These are phyloP conservation scores for Labeo rohita DNA, from an alignment of 2,113 vertebrate genomes.

Conservation along the genomic window DNA sequence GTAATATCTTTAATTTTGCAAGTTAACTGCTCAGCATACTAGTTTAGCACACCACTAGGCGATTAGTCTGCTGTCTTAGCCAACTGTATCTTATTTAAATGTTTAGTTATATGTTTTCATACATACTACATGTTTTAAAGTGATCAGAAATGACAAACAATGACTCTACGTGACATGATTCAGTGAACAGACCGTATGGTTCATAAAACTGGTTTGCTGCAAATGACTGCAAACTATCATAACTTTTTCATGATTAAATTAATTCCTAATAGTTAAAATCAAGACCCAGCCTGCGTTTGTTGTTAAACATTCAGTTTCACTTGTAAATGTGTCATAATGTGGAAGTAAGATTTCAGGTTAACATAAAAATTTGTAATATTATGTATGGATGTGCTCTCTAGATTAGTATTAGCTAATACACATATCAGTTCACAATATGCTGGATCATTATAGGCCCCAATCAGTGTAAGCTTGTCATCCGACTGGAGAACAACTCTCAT, in stretches of 20 bases:
- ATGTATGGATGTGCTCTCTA: neutral
- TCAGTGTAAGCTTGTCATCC: neutral
- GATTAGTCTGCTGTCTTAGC: neutral
- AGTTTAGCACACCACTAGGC: neutral
- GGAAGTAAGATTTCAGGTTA: neutral
- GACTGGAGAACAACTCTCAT: constrained; percentile 5
- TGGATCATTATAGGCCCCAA: neutral
- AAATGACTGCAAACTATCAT: neutral
- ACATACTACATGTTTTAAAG: no score
- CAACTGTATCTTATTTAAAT: neutral
- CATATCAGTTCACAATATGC: neutral
- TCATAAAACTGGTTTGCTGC: neutral
- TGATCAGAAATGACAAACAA: no score
- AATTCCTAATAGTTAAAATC: neutral
- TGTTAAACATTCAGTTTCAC: neutral
- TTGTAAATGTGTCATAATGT: neutral
- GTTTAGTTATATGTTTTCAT: neutral
- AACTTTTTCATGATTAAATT: no score
- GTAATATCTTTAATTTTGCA: neutral
- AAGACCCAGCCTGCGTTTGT: neutral
- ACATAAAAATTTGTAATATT: no score
- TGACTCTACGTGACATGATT: neutral
- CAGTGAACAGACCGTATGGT: neutral
- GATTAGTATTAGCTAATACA: neutral
- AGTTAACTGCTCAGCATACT: neutral